Base-by-base conservation (phyloP, 2,113 vertebrate genomes). In the Cepphus grylle region DNA sequence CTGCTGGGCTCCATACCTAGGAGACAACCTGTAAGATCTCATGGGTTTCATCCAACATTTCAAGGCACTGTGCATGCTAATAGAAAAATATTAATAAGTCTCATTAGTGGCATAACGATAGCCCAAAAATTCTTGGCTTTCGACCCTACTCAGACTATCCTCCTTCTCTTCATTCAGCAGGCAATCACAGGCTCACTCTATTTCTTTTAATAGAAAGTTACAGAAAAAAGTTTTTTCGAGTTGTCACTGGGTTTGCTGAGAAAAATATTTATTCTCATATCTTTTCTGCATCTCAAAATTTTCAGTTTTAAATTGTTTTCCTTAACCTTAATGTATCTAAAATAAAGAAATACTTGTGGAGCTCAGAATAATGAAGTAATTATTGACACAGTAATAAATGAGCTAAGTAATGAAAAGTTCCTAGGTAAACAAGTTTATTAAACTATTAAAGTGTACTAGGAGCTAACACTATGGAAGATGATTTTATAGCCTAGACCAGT, bases 41-140 rank as follows among this genome's bases (percentile, higher is more conserved):
- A 0, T 13, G 15, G 1, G 5, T 49, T 9, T 85, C n/a, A 71
- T 47, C 3, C 13, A 59, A 49, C 70, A 29, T 8, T 59, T 49
- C 72, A 16, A 92, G 69, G 34, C 7, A 67, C 8, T 13, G 6
- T 58, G 5, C 7, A 36, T 22, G 5, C 13, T 6, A 77, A 27
- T 12, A 76, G 21, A 42, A 80, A 30, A 77, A 14, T 0, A 45
- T 59, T 29, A 72, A 11, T 27, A 80, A 12, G 4, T 73, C 42
- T 62, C 12, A 21, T 72, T 86, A 81, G 45, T 34, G 23, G 8
- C 13, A 92, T 38, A 90, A 65, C 1, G 67, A 36, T 59, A 83
- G 47, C 23, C 61, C 5, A 62, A 58, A 81, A 78, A 30, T 42
- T 73, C 5, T 38, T 85, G 15, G 2, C 10, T 86, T 82, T 89